Conservation (phyloP, 2,888 invertebrate species). For the Chaetogeoica ovagalla region DNA sequence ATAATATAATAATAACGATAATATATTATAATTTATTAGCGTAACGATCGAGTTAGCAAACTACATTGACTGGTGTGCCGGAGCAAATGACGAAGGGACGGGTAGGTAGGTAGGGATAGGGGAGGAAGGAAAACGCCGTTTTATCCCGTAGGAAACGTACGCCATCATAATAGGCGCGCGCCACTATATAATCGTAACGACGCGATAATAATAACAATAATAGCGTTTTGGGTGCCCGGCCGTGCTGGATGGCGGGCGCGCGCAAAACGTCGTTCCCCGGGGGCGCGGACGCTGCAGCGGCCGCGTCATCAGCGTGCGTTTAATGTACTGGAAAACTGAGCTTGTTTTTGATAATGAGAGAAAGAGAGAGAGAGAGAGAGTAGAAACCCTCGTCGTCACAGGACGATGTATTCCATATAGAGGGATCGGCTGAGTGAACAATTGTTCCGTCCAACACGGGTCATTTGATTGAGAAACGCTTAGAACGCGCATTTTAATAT, state of each 20-base stretch:
- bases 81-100: neutral
- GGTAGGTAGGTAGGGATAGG: neutral
- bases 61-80: too few relatives aligned
- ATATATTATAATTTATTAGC: neutral
- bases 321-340: conserved; percentile 52
- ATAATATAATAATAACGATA: too few relatives aligned
- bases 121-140: neutral
- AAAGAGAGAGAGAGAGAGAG: too few relatives aligned
- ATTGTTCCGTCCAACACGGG: conserved; percentile 14
- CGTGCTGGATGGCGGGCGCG: too few relatives aligned
- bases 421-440: neutral
- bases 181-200: conserved; percentile 17
- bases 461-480: conserved; percentile 28
- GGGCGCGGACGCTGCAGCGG: conserved; percentile 5
- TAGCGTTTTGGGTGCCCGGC: too few relatives aligned
- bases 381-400: too few relatives aligned
- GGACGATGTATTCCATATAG: too few relatives aligned
- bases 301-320: conserved; percentile 28
- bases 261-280: conserved; percentile 47
- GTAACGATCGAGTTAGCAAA: neutral
- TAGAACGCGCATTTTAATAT: neutral
- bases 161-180: neutral
- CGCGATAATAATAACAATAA: neutral
- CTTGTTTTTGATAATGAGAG: conserved; percentile 50
- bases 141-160: neutral